phyloP scores from a whole-genome alignment of 2,888 invertebrate genomes.

The Loripinus fragilis region DNA sequence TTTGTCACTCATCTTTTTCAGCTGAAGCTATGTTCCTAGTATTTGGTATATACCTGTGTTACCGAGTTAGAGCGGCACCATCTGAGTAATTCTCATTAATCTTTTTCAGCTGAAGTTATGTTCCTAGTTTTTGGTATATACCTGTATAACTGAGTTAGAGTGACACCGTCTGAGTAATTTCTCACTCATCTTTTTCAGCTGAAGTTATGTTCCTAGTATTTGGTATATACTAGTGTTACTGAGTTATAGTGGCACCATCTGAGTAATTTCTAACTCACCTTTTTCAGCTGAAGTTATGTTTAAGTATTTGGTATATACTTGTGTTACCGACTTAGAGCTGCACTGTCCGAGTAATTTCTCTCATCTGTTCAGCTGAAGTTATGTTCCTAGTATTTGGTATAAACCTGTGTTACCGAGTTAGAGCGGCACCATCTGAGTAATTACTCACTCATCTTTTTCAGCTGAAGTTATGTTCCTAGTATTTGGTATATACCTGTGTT shows the following conservation, averaged over 20 bases:
- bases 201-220: slow-evolving; percentile 85
- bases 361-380: slow-evolving; percentile 78
- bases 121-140: slow-evolving; percentile 88
- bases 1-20: slow-evolving; percentile 81
- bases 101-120: slow-evolving; percentile 81
- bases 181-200: slow-evolving; percentile 70
- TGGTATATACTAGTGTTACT: slow-evolving; percentile 93
- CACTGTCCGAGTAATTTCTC: slow-evolving; percentile 85
- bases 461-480: slow-evolving; percentile 67
- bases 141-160: slow-evolving; percentile 93
- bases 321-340: slow-evolving; percentile 94
- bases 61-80: too few species aligned
- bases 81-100: too few species aligned
- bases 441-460: too few species aligned
- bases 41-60: slow-evolving; percentile 89
- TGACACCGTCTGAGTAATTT: slow-evolving; percentile 87
- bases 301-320: slow-evolving; percentile 91
- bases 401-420: slow-evolving; percentile 93
- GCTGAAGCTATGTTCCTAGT: slow-evolving; percentile 81
- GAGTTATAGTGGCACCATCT: slow-evolving; percentile 92
- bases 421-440: slow-evolving; percentile 89
- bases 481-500: too few species aligned
- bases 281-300: slow-evolving; percentile 81
- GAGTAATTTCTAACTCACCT: slow-evolving; percentile 81
- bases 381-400: slow-evolving; percentile 88